Evolutionary conservation across 2,113 vertebrate species (phyloP).

Genomic region (Drymodes brunneopygia): DNA sequence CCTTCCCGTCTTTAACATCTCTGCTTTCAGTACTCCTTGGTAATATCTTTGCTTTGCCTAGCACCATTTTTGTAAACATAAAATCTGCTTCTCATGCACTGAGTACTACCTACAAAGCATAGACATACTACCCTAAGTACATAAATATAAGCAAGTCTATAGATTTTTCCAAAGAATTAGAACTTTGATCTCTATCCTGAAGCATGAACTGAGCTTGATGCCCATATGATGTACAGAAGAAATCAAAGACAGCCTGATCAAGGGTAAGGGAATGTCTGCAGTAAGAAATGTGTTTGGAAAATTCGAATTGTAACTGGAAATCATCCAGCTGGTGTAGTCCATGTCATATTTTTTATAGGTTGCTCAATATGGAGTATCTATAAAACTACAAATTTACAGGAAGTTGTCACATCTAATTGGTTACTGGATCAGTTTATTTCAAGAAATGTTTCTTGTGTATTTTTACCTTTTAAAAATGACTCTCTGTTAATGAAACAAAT

Average conservation of each 20-base stretch:
- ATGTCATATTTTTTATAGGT: neutral
- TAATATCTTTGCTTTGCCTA: neutral
- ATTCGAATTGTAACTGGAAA: neutral
- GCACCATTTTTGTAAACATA: neutral
- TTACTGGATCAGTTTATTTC: constrained; percentile 14
- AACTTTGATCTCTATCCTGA: neutral
- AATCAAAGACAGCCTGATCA: neutral
- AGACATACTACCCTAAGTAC: neutral
- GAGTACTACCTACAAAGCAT: neutral
- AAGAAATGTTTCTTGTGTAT: neutral
- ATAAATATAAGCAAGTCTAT: neutral
- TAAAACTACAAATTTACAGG: neutral
- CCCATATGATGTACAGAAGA: neutral
- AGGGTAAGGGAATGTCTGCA: neutral
- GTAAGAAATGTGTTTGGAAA: neutral
- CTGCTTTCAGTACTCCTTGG: neutral
- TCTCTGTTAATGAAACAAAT: constrained; percentile 11
- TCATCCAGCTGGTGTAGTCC: neutral
- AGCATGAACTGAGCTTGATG: neutral
- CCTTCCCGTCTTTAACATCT: neutral
- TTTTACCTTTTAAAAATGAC: constrained; percentile 21
- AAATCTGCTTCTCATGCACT: neutral
- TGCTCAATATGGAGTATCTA: neutral
- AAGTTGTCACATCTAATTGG: neutral
- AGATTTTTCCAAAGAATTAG: neutral